These are phyloP conservation scores for Drepana falcataria DNA, from an alignment of 2,888 invertebrate species.

Conservation along the genomic window DNA sequence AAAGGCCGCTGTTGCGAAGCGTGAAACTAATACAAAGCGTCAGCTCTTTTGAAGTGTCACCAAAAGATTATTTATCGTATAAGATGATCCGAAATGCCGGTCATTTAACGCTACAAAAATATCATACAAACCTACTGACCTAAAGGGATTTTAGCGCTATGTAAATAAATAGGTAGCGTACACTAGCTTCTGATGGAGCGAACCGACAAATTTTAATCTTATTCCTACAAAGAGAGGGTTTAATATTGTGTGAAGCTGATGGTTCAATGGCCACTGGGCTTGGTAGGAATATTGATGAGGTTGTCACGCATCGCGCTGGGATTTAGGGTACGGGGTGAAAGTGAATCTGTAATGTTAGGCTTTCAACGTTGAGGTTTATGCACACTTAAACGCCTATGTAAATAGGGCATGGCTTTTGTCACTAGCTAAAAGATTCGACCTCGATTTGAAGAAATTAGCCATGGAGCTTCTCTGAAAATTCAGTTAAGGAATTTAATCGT, in stretches of 20 bases:
- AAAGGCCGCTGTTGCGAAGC: too few species aligned
- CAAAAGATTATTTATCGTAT: not conserved
- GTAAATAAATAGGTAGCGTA: not conserved
- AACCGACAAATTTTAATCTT: not conserved
- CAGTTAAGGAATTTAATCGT: too few species aligned
- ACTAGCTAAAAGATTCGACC: not conserved
- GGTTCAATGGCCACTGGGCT: conserved; percentile 1
- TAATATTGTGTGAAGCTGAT: not conserved
- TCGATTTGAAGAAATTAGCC: not conserved
- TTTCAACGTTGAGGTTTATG: not conserved
- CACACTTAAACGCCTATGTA: not conserved
- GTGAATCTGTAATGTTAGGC: conserved; percentile 4
- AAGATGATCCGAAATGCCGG: not conserved
- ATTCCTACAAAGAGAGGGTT: not conserved
- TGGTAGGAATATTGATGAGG: conserved; percentile 3
- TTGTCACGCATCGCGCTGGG: conserved; percentile 1
- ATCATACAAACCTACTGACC: conserved; percentile 1
- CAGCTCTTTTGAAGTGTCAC: not conserved
- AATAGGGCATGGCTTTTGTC: not conserved
- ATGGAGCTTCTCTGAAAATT: too few species aligned
- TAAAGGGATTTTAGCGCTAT: not conserved
- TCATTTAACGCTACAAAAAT: not conserved
- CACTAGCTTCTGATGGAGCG: not conserved
- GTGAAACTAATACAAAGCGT: too few species aligned
- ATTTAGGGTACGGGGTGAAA: conserved; percentile 1